phyloP scores from a whole-genome alignment of 1,140 invertebrate species.

The Cydia amplana region DNA sequence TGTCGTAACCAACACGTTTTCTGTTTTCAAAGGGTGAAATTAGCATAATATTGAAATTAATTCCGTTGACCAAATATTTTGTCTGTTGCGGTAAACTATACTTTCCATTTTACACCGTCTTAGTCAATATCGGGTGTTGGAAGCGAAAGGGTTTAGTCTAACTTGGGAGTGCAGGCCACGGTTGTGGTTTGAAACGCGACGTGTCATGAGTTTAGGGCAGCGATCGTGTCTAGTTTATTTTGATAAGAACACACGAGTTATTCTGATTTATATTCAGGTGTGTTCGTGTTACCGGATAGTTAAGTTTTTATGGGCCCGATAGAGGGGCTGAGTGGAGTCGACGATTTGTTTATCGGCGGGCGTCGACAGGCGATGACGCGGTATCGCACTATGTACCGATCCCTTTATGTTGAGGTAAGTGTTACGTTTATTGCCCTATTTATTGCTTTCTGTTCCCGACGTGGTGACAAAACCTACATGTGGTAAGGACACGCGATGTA shows the following conservation, averaged over 20 bases:
- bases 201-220: conserved; percentile 9
- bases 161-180: not conserved
- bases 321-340: conserved; percentile 64
- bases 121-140: conserved; percentile 4
- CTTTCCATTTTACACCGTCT: conserved; percentile 52
- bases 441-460: conserved; percentile 64
- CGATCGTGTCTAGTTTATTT: conserved; percentile 71
- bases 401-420: conserved; percentile 66
- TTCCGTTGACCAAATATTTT: conserved; percentile 69
- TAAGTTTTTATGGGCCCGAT: conserved; percentile 74
- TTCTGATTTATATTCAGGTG: conserved; percentile 73
- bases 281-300: conserved; percentile 72
- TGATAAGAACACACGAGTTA: conserved; percentile 67
- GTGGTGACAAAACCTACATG: conserved; percentile 33
- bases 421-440: conserved; percentile 69
- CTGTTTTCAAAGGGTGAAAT: conserved; percentile 53
- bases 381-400: conserved; percentile 64
- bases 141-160: conserved; percentile 35
- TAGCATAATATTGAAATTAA: conserved; percentile 62
- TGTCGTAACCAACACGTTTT: conserved; percentile 46
- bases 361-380: conserved; percentile 68
- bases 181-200: not conserved
- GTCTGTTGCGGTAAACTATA: conserved; percentile 68
- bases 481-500: conserved; percentile 22
- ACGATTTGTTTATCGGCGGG: conserved; percentile 70